Evolutionary conservation across 1,140 invertebrate species (phyloP), one percentile per base, ranked within the genome.

Genomic region (Bombus ignitus): DNA sequence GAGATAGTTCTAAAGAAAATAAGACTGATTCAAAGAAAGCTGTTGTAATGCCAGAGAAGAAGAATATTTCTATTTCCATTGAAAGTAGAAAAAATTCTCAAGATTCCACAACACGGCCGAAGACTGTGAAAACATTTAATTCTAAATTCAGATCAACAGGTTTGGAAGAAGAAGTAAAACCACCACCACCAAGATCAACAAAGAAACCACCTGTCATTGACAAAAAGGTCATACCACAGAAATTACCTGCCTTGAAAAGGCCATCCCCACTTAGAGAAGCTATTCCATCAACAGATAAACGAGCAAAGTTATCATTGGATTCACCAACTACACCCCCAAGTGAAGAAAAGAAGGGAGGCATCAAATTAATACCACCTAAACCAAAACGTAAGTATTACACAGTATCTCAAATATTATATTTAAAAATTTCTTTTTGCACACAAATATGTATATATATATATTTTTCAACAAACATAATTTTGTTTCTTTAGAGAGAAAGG

Each of bases 41-140:
- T 10, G 79, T 88, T 12, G 59, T 85, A 3, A 87, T 94, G 39
- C 89, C 92, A 6, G 95, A 96, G 68, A 96, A 95, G 77, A 97
- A 97, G 90, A 97, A 97, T 92, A 96, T 97, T 47, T 97, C 97
- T 13, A 97, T 98, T 92, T 98, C 97, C 2, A 97, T 98, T 87
- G 97, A 98, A 95, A 96, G 97, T 85, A 95, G 97, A 73, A 97
- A 97, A 94, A 96, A 96, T 89, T 96, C 96, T 83, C 92, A 91
- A 81, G 97, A 97, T 83, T 93, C 95, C 8, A 95, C 96, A 65
- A 93, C 95, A 37, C 95, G 97, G 88, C 97, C 97, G 2, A 98
- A 98, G 95, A 98, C 98, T 68, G 98, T 98, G 10, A 98, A 98
- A 96, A 98, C 97, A 5, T 98, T 97, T 92, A 97, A 98, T 95